Evolutionary conservation across 2,113 vertebrate genomes (phyloP).

Genomic region (Hyperopisus bebe): DNA sequence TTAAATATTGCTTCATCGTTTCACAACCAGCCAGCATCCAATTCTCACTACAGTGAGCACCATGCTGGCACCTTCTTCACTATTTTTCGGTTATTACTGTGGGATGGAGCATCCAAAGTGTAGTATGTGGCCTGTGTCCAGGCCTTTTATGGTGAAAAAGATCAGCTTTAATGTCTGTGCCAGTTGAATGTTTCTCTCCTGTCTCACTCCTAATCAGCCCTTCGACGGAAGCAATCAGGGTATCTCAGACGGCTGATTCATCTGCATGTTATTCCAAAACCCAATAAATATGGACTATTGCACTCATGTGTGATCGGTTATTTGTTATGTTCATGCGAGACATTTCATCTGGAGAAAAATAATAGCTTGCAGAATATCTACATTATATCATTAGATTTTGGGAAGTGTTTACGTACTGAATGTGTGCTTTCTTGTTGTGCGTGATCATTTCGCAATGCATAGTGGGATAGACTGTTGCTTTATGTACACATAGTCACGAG

Average conservation of each 20-base stretch:
- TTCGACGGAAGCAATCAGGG: background rate
- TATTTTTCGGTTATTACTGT: background rate
- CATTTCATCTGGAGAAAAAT: background rate
- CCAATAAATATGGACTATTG: background rate
- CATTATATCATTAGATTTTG: background rate
- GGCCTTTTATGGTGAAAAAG: background rate
- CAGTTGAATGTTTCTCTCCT: background rate
- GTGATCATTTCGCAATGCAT: background rate
- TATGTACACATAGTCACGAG: background rate
- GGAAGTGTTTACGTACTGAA: background rate
- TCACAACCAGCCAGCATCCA: background rate
- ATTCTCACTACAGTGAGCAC: background rate
- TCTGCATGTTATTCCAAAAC: background rate
- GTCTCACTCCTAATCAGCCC: background rate
- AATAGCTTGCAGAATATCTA: background rate
- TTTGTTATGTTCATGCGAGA: background rate
- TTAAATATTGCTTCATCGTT: background rate
- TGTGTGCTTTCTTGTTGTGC: background rate
- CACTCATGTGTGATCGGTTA: background rate
- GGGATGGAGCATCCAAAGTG: background rate
- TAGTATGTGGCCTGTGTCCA: background rate
- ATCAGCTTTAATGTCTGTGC: background rate
- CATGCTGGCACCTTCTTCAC: background rate
- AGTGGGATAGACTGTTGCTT: background rate
- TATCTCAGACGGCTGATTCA: background rate